Evolutionary conservation across 2,113 vertebrate genomes (phyloP), one percentile per base, ranked within the genome.

Genomic region (Xiphophorus couchianus): DNA sequence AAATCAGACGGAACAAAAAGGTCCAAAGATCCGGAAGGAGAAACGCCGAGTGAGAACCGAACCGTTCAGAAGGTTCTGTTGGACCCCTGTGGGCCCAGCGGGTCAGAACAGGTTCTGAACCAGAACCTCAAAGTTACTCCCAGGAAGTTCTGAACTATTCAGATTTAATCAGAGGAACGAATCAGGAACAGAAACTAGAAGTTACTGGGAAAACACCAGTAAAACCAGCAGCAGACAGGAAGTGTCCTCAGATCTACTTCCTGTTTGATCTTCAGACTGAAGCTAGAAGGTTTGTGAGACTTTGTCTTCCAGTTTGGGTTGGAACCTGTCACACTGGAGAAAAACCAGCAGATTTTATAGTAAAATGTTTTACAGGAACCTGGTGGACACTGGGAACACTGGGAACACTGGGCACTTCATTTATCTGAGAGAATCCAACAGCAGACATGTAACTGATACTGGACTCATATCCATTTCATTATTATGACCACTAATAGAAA

Each of bases 401-500:
- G 48, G 48, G 48, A 51, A 22, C n/a, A 28, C 28, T 62, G 8
- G 12, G 4, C 61, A 54, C 15, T 54, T 25, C 22, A 25, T 54
- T 25, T 10, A 9, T 54, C 51, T 54, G 19, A 6, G 51, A 5
- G 51, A 54, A 54, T 25, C 51, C 51, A 54, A 22, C 51, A 54
- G 51, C 51, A 54, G 51, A 54, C 19, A 28, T 35, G 48, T 51
- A 62, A 3, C 33, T 48, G 51, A 48, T n/a, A 69, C 42, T 35
- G 15, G 29, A 71, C 39, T 77, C 31, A 28, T 77, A 76, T 76
- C 77, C 86, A 88, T 90, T 92, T 90, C 75, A 90, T 92, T 89
- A 90, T 71, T 31, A 44, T 76, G 75, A 78, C 81, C 88, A 37
- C 86, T 90, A 91, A 90, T 86, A 86, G 76, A 91, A 86, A 85